These are phyloP conservation scores for Rhizoglyphus robini DNA, from an alignment of 1,140 invertebrate genomes.

Conservation along the genomic window DNA sequence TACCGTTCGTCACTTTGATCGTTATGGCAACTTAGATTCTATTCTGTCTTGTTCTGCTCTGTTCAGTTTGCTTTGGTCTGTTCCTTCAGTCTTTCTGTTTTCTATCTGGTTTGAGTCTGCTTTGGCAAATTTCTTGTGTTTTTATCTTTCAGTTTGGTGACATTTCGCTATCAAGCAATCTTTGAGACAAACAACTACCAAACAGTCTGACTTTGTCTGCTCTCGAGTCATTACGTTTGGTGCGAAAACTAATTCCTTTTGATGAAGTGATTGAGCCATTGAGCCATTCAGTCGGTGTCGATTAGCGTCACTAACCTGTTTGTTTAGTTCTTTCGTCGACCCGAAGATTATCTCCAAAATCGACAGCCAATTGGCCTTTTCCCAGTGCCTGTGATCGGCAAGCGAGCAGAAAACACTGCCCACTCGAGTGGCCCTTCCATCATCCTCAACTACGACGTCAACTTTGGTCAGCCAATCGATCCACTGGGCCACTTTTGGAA, in stretches of 20 bases:
- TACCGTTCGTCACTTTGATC: neutral
- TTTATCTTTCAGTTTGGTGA: too few species aligned
- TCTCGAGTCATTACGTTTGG: neutral
- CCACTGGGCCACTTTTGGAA: neutral
- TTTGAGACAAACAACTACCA: too few species aligned
- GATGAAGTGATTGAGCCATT: too few species aligned
- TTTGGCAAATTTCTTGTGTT: too few species aligned
- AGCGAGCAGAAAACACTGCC: neutral
- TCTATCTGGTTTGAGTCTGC: too few species aligned
- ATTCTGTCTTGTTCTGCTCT: neutral
- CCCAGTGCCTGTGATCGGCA: neutral
- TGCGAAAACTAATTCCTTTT: neutral
- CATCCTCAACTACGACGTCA: neutral
- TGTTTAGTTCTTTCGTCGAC: neutral
- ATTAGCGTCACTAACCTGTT: too few species aligned
- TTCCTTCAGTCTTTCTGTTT: neutral
- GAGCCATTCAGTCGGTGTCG: too few species aligned
- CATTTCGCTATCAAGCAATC: too few species aligned
- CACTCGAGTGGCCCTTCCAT: neutral
- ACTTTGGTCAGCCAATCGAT: neutral
- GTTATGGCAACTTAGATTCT: conserved; percentile 15
- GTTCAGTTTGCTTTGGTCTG: neutral
- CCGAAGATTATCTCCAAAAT: neutral
- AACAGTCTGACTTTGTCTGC: too few species aligned
- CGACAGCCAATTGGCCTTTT: neutral